Percentiles rank a stretch among this genome's conserved stretches.
Evolutionary conservation across 1,140 invertebrate genomes (phyloP).

Genomic region (Drosophila paulistorum): DNA sequence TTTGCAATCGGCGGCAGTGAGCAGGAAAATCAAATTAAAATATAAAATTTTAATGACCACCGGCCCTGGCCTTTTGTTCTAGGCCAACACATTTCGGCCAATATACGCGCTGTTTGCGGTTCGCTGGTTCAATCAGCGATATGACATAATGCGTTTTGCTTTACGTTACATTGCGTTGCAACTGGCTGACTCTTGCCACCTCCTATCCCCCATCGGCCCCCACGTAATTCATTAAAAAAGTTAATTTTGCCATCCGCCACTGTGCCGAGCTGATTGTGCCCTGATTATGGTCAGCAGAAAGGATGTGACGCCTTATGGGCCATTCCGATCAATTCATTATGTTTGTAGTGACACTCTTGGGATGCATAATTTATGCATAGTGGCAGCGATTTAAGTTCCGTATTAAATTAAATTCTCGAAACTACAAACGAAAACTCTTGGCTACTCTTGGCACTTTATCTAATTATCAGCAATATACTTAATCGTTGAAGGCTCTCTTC

Average conservation of each 20-base stretch:
- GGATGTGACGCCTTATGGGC: conserved; percentile 71
- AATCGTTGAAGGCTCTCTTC: background rate
- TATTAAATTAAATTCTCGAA: background rate
- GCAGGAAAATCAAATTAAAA: conserved; percentile 80
- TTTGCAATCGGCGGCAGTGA: conserved; percentile 44
- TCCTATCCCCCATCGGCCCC: background rate
- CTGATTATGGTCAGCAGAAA: conserved; percentile 70
- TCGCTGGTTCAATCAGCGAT: conserved; percentile 77
- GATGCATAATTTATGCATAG: conserved; percentile 42
- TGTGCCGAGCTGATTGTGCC: conserved; percentile 65
- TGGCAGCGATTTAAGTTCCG: conserved; percentile 28
- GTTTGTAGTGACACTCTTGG: conserved; percentile 51
- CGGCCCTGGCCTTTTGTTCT: conserved; percentile 64
- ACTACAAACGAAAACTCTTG: background rate
- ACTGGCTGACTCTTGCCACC: conserved; percentile 20
- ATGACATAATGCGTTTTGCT: conserved; percentile 79
- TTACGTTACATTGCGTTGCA: conserved; percentile 72
- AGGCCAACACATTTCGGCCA: conserved; percentile 61
- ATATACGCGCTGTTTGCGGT: conserved; percentile 48
- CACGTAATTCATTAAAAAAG: conserved; percentile 78
- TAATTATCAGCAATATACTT: background rate
- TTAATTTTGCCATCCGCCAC: conserved; percentile 74
- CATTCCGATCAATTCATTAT: conserved; percentile 59
- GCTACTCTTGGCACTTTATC: background rate
- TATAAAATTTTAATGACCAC: conserved; percentile 78